phyloP scores from a whole-genome alignment of 2,113 vertebrate species.

The Fulica atra region DNA sequence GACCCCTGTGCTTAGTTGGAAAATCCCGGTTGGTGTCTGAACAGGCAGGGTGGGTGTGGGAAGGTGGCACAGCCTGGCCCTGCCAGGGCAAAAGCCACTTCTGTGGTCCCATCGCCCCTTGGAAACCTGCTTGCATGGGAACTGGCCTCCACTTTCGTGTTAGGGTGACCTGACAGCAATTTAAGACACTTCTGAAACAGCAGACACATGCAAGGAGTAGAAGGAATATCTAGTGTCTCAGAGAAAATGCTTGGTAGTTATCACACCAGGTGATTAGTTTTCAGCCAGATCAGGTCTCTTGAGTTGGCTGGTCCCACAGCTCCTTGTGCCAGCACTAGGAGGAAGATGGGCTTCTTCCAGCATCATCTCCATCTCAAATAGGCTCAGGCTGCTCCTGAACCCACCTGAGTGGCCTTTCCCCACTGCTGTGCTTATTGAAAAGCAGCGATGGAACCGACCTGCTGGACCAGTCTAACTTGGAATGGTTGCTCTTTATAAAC shows the following conservation, averaged over 20 bases:
- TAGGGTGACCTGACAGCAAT: neutral
- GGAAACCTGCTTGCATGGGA: neutral
- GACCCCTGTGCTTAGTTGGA: neutral
- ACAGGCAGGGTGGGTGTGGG: neutral
- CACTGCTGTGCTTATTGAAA: fast-evolving
- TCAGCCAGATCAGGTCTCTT: neutral
- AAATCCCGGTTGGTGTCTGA: neutral
- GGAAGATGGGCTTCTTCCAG: neutral
- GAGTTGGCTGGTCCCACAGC: neutral
- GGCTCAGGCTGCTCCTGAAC: neutral
- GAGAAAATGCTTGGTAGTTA: neutral
- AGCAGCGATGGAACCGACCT: neutral
- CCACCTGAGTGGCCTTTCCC: neutral
- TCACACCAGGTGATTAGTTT: neutral
- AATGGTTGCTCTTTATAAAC: neutral
- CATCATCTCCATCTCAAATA: neutral
- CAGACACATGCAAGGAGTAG: neutral
- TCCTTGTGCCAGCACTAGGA: neutral
- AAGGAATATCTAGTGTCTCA: neutral
- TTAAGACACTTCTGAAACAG: neutral
- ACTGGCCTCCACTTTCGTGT: neutral
- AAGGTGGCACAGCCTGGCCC: neutral
- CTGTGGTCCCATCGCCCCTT: fast-evolving
- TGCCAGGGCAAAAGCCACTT: neutral
- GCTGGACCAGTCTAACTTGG: neutral